phyloP scores from a whole-genome alignment of 2,888 invertebrate genomes.

The Nomada ferruginata region DNA sequence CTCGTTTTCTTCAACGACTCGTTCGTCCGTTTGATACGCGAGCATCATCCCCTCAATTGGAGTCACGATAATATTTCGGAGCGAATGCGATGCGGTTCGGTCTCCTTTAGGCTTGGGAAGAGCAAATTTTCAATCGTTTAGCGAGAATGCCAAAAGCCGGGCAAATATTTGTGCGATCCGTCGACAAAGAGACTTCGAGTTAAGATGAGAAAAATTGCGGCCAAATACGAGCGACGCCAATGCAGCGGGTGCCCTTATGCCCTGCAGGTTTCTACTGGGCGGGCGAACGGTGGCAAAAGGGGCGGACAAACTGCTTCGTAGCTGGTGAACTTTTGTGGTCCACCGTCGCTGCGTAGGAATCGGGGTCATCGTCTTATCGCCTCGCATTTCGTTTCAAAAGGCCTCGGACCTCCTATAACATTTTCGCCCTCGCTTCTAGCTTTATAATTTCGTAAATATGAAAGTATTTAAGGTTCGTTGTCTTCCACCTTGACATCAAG shows the following conservation, averaged over 20 bases:
- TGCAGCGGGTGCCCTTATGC: slow-evolving; percentile 57
- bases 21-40: neutral
- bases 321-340: slow-evolving; percentile 41
- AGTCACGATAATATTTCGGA: neutral
- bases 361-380: slow-evolving; percentile 24
- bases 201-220: neutral
- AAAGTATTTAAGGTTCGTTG: too few relatives aligned
- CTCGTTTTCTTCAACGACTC: slow-evolving; percentile 5
- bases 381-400: slow-evolving; percentile 13
- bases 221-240: slow-evolving; percentile 24
- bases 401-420: neutral
- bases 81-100: slow-evolving; percentile 42
- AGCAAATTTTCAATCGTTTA: slow-evolving; percentile 25
- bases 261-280: slow-evolving; percentile 51
- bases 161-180: slow-evolving; percentile 37
- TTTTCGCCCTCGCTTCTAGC: neutral
- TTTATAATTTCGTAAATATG: too few relatives aligned
- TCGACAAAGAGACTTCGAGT: slow-evolving; percentile 11
- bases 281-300: slow-evolving; percentile 64
- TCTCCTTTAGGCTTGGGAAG: neutral
- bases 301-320: slow-evolving; percentile 56
- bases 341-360: slow-evolving; percentile 11
- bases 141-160: neutral
- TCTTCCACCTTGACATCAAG: neutral
- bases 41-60: neutral